Percentiles rank a stretch among this genome's conserved stretches.
phyloP scores from a whole-genome alignment of 2,113 vertebrate genomes.

The Mixornis gularis region DNA sequence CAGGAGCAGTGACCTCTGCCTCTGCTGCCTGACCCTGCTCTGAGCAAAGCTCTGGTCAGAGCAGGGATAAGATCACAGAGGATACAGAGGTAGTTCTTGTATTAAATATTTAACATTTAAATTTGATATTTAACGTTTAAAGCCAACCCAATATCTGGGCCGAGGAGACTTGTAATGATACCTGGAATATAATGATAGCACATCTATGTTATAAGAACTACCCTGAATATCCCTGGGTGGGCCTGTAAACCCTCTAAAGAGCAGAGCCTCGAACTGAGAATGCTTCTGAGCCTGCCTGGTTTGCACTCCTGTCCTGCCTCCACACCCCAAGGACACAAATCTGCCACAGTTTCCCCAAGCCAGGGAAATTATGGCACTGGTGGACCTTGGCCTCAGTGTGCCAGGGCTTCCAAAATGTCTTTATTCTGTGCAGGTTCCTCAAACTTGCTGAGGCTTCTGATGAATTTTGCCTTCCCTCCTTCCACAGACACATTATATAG shows the following conservation, averaged over 20 bases:
- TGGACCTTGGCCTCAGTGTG: background rate
- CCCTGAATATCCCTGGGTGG: background rate
- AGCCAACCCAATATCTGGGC: background rate
- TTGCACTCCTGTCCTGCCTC: background rate
- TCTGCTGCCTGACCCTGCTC: background rate
- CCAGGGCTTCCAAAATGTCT: background rate
- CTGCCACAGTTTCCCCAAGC: rapidly evolving
- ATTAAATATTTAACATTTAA: background rate
- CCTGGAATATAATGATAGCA: background rate
- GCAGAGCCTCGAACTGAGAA: background rate
- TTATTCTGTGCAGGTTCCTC: background rate
- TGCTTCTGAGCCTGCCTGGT: background rate
- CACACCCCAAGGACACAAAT: background rate
- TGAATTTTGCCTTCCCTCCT: background rate
- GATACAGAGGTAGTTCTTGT: background rate
- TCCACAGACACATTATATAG: background rate
- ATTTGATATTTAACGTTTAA: background rate
- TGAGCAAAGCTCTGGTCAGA: background rate
- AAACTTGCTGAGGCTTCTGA: rapidly evolving
- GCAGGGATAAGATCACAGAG: background rate
- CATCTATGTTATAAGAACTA: rapidly evolving
- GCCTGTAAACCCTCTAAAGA: background rate
- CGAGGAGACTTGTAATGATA: background rate
- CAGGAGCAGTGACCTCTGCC: background rate
- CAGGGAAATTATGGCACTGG: background rate